These are phyloP conservation scores for Eriocheir sinensis DNA, from an alignment of 1,140 invertebrate species.

Conservation along the genomic window DNA sequence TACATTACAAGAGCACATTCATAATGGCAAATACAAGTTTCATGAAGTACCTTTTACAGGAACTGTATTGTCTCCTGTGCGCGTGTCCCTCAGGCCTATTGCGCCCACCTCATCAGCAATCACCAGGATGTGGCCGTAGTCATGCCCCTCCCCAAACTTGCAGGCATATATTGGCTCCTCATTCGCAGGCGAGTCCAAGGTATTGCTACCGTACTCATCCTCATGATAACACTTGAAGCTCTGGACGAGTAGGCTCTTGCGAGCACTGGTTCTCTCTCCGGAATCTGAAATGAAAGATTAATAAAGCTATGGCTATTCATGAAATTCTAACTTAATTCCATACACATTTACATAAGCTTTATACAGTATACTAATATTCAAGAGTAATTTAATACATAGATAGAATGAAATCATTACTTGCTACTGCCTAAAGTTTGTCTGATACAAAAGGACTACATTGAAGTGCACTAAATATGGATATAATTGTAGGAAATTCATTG, in stretches of 20 bases:
- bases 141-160: slow-evolving; percentile 59
- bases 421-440: too few relatives aligned
- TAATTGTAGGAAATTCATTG: too few relatives aligned
- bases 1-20: not conserved
- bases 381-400: too few relatives aligned
- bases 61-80: not conserved
- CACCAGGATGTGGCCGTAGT: slow-evolving; percentile 65
- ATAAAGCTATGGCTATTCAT: not conserved
- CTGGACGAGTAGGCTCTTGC: slow-evolving; percentile 44
- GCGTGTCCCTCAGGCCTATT: slow-evolving; percentile 58
- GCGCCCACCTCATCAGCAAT: slow-evolving; percentile 64
- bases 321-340: not conserved
- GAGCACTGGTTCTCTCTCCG: slow-evolving; percentile 36
- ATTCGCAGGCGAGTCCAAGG: not conserved
- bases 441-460: too few relatives aligned
- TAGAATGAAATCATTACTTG: too few relatives aligned
- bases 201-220: slow-evolving; percentile 52
- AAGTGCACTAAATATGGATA: too few relatives aligned
- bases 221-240: slow-evolving; percentile 58
- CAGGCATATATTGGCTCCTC: slow-evolving; percentile 63
- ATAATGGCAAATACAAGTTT: not conserved
- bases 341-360: too few relatives aligned
- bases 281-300: slow-evolving; percentile 45
- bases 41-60: slow-evolving; percentile 62
- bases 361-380: too few relatives aligned